These are phyloP conservation scores for Nomada flava DNA, from an alignment of 2,888 invertebrate species.

Conservation along the genomic window DNA sequence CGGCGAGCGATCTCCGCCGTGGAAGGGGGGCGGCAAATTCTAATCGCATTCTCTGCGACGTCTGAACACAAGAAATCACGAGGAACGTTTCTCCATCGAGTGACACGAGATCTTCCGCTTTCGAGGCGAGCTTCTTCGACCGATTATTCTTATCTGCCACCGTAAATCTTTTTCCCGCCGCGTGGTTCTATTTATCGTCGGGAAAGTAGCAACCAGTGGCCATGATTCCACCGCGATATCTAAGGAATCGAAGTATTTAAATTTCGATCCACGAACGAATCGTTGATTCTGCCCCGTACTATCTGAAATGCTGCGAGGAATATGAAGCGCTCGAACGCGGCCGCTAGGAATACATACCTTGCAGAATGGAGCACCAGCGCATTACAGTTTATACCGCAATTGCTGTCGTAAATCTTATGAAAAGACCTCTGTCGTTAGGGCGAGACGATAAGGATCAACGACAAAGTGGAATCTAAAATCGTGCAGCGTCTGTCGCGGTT, in stretches of 20 bases:
- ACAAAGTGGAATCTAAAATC: constrained; percentile 9
- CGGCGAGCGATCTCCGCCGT: constrained; percentile 35
- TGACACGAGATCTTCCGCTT: constrained; percentile 45
- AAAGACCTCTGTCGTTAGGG: too few relatives aligned
- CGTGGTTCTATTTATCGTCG: constrained; percentile 29
- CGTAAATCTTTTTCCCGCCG: constrained; percentile 51
- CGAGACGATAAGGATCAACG: too few relatives aligned
- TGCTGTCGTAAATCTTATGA: too few relatives aligned
- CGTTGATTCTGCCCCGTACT: too few relatives aligned
- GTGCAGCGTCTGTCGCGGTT: background rate
- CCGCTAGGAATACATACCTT: too few relatives aligned
- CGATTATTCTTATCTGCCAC: constrained; percentile 58
- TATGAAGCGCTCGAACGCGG: too few relatives aligned
- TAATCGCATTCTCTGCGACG: background rate
- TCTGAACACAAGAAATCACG: background rate
- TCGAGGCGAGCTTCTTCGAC: constrained; percentile 46
- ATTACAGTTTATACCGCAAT: too few relatives aligned
- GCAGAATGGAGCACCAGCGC: too few relatives aligned
- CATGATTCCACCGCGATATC: constrained; percentile 28
- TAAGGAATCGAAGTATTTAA: constrained; percentile 6
- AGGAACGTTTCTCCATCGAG: constrained; percentile 9
- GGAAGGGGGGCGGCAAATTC: background rate
- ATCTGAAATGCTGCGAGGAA: too few relatives aligned
- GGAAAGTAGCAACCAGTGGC: constrained; percentile 22
- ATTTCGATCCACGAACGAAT: background rate